A percentile compares a stretch with the other conserved stretches of the same genome.
Evolutionary conservation across 92 coral and sea anemone species (phyloP).

Genomic region (Paragorgia papillata): DNA sequence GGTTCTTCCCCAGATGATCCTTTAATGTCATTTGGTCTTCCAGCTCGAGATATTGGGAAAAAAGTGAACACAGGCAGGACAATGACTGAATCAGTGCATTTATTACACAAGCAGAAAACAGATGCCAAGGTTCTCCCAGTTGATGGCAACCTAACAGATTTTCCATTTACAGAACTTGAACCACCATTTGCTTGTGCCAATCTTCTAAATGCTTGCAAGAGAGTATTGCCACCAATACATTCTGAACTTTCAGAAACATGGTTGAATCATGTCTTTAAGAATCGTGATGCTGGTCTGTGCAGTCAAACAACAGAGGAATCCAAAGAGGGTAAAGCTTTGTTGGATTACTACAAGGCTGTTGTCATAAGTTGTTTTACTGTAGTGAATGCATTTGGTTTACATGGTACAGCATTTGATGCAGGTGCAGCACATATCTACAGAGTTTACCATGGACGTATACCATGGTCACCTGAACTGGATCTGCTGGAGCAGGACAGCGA

Average conservation of each 20-base stretch:
- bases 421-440: conserved; percentile 81
- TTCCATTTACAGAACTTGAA: background rate
- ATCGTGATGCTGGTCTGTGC: conserved; percentile 42
- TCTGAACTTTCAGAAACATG: conserved; percentile 78
- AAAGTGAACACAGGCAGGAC: conserved; percentile 22
- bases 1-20: conserved; percentile 50
- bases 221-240: conserved; percentile 45
- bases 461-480: conserved; percentile 90
- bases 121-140: conserved; percentile 7
- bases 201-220: conserved; percentile 21
- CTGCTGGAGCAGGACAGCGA: conserved; percentile 71
- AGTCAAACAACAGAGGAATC: conserved; percentile 45
- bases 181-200: background rate
- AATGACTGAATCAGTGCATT: background rate
- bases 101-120: conserved; percentile 1
- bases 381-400: conserved; percentile 86
- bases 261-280: conserved; percentile 62
- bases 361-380: conserved; percentile 76
- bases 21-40: conserved; percentile 82
- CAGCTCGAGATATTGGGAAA: conserved; percentile 73
- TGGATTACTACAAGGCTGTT: conserved; percentile 56
- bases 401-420: conserved; percentile 74
- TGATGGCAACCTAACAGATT: background rate
- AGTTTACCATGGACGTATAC: conserved; percentile 74
- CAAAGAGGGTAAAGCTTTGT: conserved; percentile 53